Conservation (phyloP, 2,888 invertebrate species). For the Ophion ellenae region DNA sequence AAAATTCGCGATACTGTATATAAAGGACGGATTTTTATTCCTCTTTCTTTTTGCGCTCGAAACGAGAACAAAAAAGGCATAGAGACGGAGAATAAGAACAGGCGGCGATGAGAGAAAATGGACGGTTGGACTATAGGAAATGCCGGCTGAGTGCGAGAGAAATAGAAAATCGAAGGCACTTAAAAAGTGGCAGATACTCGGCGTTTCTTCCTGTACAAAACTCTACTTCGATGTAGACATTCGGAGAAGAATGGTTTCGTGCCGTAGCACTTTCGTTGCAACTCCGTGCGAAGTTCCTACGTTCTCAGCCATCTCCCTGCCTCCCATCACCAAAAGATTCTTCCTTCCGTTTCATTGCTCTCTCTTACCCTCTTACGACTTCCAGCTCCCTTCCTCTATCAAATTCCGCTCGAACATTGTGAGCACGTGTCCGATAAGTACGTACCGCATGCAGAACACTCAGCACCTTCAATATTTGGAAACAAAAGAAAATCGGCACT, state of each 20-base stretch:
- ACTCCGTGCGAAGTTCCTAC: slow-evolving; percentile 61
- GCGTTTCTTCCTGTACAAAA: slow-evolving; percentile 68
- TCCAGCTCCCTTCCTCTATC: background rate
- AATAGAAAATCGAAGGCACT: slow-evolving; percentile 72
- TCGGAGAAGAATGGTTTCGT: slow-evolving; percentile 73
- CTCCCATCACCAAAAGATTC: slow-evolving; percentile 9
- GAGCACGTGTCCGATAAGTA: slow-evolving; percentile 19
- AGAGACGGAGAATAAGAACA: slow-evolving; percentile 20
- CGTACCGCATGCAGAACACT: slow-evolving; percentile 26
- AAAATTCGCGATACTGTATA: slow-evolving; percentile 8
- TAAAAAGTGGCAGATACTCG: slow-evolving; percentile 73
- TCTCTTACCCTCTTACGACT: background rate
- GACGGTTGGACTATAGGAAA: slow-evolving; percentile 22
- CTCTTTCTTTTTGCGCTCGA: slow-evolving; percentile 26
- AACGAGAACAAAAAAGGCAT: slow-evolving; percentile 1
- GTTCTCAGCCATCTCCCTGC: slow-evolving; percentile 30
- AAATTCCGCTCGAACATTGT: slow-evolving; percentile 26
- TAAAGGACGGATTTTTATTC: slow-evolving; percentile 35
- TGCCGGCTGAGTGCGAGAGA: slow-evolving; percentile 38
- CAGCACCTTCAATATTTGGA: background rate
- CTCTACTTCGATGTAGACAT: slow-evolving; percentile 74
- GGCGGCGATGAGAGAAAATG: slow-evolving; percentile 35
- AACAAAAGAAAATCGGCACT: slow-evolving; percentile 6
- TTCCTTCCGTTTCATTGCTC: slow-evolving; percentile 19
- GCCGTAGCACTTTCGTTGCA: slow-evolving; percentile 73